Evolutionary conservation across 2,113 vertebrate species (phyloP).

Genomic region (Callaeas wilsoni): DNA sequence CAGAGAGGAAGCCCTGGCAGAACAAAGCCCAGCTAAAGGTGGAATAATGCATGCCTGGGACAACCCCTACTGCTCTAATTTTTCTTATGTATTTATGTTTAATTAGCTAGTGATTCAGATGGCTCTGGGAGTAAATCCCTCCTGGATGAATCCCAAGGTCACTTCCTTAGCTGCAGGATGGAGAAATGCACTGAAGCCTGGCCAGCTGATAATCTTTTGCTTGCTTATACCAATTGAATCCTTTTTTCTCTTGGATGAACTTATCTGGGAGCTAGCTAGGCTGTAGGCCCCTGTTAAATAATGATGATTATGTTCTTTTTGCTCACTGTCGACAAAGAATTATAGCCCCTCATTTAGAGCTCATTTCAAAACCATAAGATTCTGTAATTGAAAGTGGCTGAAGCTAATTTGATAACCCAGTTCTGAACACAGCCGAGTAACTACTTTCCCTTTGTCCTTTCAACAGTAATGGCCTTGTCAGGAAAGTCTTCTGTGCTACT

Average conservation of each 20-base stretch:
- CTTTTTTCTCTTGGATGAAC: constrained; percentile 12
- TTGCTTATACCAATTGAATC: constrained; percentile 11
- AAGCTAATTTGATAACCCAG: constrained; percentile 67
- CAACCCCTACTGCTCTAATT: not conserved
- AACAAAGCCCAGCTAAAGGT: not conserved
- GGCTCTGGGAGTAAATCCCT: not conserved
- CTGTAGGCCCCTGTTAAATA: constrained; percentile 53
- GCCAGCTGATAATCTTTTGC: constrained; percentile 18
- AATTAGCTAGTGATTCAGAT: not conserved
- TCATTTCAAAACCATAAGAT: constrained; percentile 64
- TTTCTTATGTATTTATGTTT: constrained; percentile 8
- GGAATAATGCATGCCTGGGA: not conserved
- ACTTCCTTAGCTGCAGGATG: not conserved
- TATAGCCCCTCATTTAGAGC: constrained; percentile 62
- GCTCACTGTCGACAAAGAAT: constrained; percentile 56
- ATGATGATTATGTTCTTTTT: constrained; percentile 65
- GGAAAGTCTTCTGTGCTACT: constrained; percentile 50
- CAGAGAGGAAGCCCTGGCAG: not conserved
- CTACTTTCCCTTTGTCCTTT: constrained; percentile 64
- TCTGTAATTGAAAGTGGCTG: constrained; percentile 70
- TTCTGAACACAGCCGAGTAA: constrained; percentile 47
- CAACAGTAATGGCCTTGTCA: constrained; percentile 52
- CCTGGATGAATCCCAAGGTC: constrained; percentile 35
- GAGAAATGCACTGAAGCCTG: not conserved
- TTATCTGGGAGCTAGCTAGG: constrained; percentile 27